Conservation (phyloP, 2,113 vertebrate genomes). For the Ibidorhyncha struthersii region DNA sequence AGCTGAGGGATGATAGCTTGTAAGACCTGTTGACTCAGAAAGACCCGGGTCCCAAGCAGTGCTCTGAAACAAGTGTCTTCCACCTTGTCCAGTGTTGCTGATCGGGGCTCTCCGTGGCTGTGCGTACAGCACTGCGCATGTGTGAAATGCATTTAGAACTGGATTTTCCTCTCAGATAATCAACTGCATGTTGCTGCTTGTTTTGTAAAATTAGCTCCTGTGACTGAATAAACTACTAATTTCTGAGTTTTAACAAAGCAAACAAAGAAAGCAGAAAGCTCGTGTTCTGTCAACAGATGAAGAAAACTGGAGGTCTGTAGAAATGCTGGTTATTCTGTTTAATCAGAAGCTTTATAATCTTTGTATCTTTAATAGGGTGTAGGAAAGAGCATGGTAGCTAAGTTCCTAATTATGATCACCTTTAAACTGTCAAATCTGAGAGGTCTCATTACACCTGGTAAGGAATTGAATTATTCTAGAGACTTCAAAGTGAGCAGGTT, state of each 20-base stretch:
- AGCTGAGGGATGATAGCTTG: background rate
- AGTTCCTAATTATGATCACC: background rate
- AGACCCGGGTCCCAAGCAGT: background rate
- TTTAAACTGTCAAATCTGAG: background rate
- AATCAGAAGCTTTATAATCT: background rate
- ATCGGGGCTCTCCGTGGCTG: background rate
- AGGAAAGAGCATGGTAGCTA: background rate
- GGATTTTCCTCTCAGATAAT: background rate
- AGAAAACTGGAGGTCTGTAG: background rate
- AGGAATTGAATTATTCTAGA: constrained; percentile 2
- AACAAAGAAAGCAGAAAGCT: background rate
- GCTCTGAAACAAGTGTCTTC: background rate
- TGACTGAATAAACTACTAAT: background rate
- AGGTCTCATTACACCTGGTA: background rate
- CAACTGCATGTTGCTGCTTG: background rate
- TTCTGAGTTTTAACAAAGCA: background rate
- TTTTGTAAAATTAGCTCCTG: background rate
- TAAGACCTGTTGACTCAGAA: background rate
- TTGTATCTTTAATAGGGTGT: background rate
- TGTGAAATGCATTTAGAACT: background rate
- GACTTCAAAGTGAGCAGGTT: background rate
- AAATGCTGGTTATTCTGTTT: background rate
- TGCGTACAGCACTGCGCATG: fast-evolving
- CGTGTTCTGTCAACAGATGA: background rate
- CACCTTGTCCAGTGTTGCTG: background rate